Conservation (phyloP, 2,888 invertebrate genomes). For the Liopterus haemorrhoidalis region DNA sequence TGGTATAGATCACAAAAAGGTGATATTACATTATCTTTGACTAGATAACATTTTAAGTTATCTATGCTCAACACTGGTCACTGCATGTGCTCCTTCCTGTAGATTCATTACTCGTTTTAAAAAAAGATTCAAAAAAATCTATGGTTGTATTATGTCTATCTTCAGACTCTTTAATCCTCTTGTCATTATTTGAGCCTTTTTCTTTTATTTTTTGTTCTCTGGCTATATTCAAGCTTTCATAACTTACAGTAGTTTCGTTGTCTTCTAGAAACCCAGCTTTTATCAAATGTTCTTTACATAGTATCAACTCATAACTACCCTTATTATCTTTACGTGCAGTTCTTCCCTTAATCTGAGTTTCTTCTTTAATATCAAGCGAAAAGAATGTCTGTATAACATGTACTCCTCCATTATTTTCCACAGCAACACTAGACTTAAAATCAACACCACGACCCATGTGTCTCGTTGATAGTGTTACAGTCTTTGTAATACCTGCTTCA, state of each 20-base stretch:
- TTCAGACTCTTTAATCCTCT: slow-evolving; percentile 4
- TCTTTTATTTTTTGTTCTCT: not conserved
- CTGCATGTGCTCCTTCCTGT: too few species aligned
- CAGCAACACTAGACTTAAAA: slow-evolving; percentile 10
- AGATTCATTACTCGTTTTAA: too few species aligned
- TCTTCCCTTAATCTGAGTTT: slow-evolving; percentile 13
- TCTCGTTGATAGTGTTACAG: slow-evolving; percentile 9
- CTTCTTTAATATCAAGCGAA: slow-evolving; percentile 11
- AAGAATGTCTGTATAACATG: slow-evolving; percentile 14
- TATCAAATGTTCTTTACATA: slow-evolving; percentile 6
- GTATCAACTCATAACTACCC: slow-evolving; percentile 9
- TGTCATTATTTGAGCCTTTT: slow-evolving; percentile 1
- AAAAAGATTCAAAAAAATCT: slow-evolving; percentile 7
- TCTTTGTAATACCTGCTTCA: slow-evolving; percentile 3
- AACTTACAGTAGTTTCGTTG: too few species aligned
- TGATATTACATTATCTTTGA: too few species aligned
- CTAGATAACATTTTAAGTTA: too few species aligned
- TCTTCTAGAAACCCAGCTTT: too few species aligned
- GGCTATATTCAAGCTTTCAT: not conserved
- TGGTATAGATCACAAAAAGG: too few species aligned
- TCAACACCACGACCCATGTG: slow-evolving; percentile 12
- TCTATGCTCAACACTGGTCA: too few species aligned
- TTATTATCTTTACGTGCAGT: slow-evolving; percentile 12
- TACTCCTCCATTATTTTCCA: slow-evolving; percentile 10
- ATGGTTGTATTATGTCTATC: slow-evolving; percentile 6